Base-by-base conservation (phyloP, 2,113 vertebrate species). In the Proteles cristata region DNA sequence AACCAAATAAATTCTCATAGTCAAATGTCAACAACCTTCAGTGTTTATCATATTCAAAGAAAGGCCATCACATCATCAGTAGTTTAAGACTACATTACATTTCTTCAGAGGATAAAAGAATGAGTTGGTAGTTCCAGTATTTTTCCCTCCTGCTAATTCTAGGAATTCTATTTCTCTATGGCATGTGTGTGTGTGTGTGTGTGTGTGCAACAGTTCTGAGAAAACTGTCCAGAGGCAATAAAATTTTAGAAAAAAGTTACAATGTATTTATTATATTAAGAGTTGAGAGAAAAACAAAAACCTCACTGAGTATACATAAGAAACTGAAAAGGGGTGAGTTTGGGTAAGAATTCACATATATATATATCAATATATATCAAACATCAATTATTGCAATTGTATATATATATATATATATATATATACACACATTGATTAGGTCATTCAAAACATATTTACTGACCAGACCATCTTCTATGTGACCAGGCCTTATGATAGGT, bases 21-120 rank as follows among this genome's bases (percentile, higher is more conserved):
- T 93, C 81, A 94, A 74, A 88, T 61, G 61, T 93, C 93, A 97
- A 88, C 63, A 69, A 86, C 28, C 33, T 90, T 97, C 81, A 94
- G 17, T 96, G 45, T 85, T 97, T 97, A 81, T 89, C 91, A 69
- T 82, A 89, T 43, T 94, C 92, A 93, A 95, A 81, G 65, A 97
- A 92, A 66, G 39, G 35, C 63, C 11, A 53, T 94, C 53, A 94
- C 45, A 90, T 79, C 88, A 90, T 25, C 65, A 86, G 31, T 69
- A 90, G 76, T 79, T 84, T 93, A 85, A 93, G 31, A 88, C 50
- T 66, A 17, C 45, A 81, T 94, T 94, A 81, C 55, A 79, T 91
- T 94, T 94, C 71, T 81, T 88, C 31, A 89, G 23, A 68, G 48
- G 39, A 11, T 90, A 33, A 81, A 97, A 90, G 7, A 92, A 93